Percentiles rank a stretch among this genome's conserved stretches.
Conservation (phyloP, 2,888 invertebrate genomes). For the Quadriops clusia region DNA sequence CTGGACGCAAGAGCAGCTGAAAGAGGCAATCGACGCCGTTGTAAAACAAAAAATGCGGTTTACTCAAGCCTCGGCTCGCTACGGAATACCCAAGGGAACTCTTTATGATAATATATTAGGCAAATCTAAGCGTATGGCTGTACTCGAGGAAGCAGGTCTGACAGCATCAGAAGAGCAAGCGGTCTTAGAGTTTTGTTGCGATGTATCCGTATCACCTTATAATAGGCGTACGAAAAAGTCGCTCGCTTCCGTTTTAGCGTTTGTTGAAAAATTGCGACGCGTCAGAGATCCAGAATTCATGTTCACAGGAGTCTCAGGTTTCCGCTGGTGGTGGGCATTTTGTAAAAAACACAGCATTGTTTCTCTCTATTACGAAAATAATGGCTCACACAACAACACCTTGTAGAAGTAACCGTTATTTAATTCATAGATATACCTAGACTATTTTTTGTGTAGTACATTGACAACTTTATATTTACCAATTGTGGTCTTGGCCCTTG, state of each 20-base stretch:
- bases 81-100: constrained; percentile 65
- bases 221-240: constrained; percentile 62
- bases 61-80: constrained; percentile 60
- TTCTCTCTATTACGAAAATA: constrained; percentile 45
- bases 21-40: constrained; percentile 64
- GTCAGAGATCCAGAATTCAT: constrained; percentile 51
- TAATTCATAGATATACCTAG: not conserved
- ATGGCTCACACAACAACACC: constrained; percentile 13
- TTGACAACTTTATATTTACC: too few species aligned
- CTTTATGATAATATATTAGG: constrained; percentile 68
- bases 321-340: constrained; percentile 74
- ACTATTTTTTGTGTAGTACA: too few species aligned
- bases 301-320: constrained; percentile 59
- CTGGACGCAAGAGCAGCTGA: constrained; percentile 62
- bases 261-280: constrained; percentile 52
- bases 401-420: constrained; percentile 2
- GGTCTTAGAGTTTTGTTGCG: constrained; percentile 62
- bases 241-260: constrained; percentile 47
- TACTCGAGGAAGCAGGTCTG: constrained; percentile 56
- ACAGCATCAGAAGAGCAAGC: constrained; percentile 48
- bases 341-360: constrained; percentile 68
- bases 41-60: constrained; percentile 66
- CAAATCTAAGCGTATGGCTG: constrained; percentile 64
- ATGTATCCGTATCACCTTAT: constrained; percentile 55
- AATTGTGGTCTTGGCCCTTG: too few species aligned